phyloP scores from a whole-genome alignment of 2,113 vertebrate genomes.

The Corvus cornix region DNA sequence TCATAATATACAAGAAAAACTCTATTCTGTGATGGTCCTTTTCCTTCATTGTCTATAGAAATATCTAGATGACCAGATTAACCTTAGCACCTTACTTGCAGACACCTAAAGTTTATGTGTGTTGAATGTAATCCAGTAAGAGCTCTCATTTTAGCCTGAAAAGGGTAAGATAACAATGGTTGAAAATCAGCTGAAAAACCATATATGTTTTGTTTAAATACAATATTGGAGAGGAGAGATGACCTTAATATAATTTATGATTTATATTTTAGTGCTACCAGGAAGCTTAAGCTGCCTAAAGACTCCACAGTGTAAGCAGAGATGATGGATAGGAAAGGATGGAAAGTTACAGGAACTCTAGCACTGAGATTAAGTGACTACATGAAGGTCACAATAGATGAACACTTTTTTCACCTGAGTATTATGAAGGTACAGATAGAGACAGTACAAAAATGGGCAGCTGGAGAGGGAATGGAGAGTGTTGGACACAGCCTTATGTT shows the following conservation, averaged over 20 bases:
- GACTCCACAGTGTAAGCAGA: neutral
- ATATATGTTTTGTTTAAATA: neutral
- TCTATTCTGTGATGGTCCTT: neutral
- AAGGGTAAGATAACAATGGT: neutral
- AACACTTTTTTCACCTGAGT: neutral
- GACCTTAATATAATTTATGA: constrained; percentile 14
- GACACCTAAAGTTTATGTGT: neutral
- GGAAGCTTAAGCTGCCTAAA: constrained; percentile 1
- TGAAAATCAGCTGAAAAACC: neutral
- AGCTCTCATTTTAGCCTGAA: neutral
- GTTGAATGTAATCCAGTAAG: neutral
- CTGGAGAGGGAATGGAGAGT: neutral
- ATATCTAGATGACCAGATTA: neutral
- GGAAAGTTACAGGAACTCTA: neutral
- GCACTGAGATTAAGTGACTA: neutral
- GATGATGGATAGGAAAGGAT: neutral
- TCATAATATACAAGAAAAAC: neutral
- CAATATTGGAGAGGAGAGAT: neutral
- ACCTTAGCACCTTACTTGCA: neutral
- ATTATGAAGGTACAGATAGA: neutral
- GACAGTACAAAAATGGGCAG: neutral
- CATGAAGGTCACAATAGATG: neutral
- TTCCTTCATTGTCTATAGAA: neutral
- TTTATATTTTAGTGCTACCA: neutral
- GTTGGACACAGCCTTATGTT: neutral